Evolutionary conservation across 2,797 vertebrate genomes (phyloP).

Genomic region (Alca torda): DNA sequence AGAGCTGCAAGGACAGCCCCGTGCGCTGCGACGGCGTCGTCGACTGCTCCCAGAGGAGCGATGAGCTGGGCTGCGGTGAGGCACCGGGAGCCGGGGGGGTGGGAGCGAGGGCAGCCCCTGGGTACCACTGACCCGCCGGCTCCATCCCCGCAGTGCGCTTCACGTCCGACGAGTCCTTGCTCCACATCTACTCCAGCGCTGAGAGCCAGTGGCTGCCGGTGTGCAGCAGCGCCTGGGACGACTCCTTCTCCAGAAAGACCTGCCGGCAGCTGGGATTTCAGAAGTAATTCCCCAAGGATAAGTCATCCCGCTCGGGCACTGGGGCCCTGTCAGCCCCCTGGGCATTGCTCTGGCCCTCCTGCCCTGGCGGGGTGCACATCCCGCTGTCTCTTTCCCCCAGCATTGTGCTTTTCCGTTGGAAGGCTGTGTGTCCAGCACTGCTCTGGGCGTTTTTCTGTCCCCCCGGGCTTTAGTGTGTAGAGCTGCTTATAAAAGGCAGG

Average conservation of each 20-base stretch:
- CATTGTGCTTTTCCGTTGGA: rapidly evolving
- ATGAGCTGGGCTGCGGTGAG: conserved; percentile 89
- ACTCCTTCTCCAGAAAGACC: conserved; percentile 75
- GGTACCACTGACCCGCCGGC: background rate
- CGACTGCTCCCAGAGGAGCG: conserved; percentile 81
- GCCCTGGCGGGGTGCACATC: rapidly evolving
- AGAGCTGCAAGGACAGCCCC: conserved; percentile 78
- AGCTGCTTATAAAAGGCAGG: background rate
- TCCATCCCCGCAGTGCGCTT: conserved; percentile 82
- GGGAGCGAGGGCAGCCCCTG: background rate
- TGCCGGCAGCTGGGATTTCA: conserved; percentile 87
- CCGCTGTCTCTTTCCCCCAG: background rate
- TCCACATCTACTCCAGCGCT: conserved; percentile 79
- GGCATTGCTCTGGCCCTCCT: background rate
- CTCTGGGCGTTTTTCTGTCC: background rate
- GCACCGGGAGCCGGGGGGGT: rapidly evolving
- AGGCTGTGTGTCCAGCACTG: rapidly evolving
- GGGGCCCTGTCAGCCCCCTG: background rate
- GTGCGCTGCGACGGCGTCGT: conserved; percentile 79
- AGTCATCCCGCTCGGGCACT: rapidly evolving
- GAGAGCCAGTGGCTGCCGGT: conserved; percentile 84
- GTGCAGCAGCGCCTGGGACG: conserved; percentile 80
- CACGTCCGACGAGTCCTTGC: conserved; percentile 65
- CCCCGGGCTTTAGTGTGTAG: background rate
- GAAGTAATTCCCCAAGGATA: conserved; percentile 64